Conservation (phyloP, 2,113 vertebrate species). For the Cervus canadensis region DNA sequence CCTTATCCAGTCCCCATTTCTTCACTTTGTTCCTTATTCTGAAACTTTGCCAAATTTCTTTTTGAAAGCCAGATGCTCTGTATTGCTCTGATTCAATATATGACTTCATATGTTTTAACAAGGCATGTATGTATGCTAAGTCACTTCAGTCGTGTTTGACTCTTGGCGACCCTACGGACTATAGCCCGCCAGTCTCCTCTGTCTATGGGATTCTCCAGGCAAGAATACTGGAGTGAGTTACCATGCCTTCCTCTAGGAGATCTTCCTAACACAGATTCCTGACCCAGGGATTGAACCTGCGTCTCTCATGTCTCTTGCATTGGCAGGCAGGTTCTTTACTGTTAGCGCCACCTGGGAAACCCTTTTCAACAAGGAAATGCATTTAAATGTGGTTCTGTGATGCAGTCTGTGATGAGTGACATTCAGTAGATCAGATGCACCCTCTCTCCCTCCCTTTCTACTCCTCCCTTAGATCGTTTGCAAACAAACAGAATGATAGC, state of each 20-base stretch:
- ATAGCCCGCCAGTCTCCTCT: neutral
- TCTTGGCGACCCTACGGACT: rapidly evolving
- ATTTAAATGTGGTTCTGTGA: neutral
- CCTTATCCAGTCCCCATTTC: neutral
- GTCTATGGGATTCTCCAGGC: neutral
- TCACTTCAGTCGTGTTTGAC: neutral
- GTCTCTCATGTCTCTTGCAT: neutral
- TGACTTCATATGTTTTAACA: constrained; percentile 38
- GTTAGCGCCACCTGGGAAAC: neutral
- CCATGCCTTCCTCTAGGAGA: neutral
- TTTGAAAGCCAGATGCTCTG: constrained; percentile 7
- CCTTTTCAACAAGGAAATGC: constrained; percentile 53
- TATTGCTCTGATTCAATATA: constrained; percentile 31
- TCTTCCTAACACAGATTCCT: neutral
- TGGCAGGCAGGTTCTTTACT: neutral
- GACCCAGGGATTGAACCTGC: neutral
- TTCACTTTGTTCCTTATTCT: neutral
- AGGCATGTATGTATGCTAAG: neutral
- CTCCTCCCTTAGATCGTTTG: neutral
- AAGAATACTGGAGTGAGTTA: neutral
- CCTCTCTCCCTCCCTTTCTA: neutral
- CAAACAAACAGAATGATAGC: neutral
- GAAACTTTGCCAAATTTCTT: constrained; percentile 34
- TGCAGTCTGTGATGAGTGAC: neutral
- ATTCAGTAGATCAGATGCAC: neutral